Evolutionary conservation across 2,797 vertebrate species (phyloP), one percentile per base, ranked within the genome.

Genomic region (Florisuga fusca): DNA sequence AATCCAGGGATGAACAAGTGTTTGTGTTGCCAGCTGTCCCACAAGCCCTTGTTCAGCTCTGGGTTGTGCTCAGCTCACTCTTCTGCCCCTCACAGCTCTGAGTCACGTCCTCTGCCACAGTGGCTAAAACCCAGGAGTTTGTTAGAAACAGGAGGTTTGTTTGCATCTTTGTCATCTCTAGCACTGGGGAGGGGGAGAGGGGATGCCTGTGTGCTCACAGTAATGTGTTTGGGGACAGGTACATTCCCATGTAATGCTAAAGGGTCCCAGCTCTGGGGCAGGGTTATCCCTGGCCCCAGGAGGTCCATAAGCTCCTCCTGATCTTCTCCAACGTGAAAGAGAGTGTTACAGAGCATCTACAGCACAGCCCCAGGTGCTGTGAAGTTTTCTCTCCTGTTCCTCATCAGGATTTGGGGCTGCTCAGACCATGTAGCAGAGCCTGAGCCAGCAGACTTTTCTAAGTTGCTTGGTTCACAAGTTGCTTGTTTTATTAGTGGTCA

Each of bases 171-270:
- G 75, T 67, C 59, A 58, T 34, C 29, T n/a, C n/a, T 33, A 14
- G 72, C 59, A 23, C 9, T 23, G 25, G 19, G 16, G 10, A 9
- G 15, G 15, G 20, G 13, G 9, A 0, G 16, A 23, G 26, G 21
- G 6, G 38, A 66, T 69, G 33, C 7, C 2, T 26, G 0, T 26
- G 54, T 75, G 67, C n/a, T 2, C 5, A 69, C 33, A 19, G 12
- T 25, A 3, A 46, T 36, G 4, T 23, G 14, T 58, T 48, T 80
- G 91, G 87, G 61, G 29, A 6, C 25, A 41, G 71, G 45, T 27
- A 6, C 26, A 5, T 43, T 46, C 2, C 7, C 10, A 4, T 51
- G 3, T 50, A 19, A 7, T 7, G 33, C 14, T 36, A 55, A 41
- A 38, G 43, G 36, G 12, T 5, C 7, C 2, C 2, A 9, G 34